phyloP scores from a whole-genome alignment of 2,888 invertebrate species.

The Chesias legatella region DNA sequence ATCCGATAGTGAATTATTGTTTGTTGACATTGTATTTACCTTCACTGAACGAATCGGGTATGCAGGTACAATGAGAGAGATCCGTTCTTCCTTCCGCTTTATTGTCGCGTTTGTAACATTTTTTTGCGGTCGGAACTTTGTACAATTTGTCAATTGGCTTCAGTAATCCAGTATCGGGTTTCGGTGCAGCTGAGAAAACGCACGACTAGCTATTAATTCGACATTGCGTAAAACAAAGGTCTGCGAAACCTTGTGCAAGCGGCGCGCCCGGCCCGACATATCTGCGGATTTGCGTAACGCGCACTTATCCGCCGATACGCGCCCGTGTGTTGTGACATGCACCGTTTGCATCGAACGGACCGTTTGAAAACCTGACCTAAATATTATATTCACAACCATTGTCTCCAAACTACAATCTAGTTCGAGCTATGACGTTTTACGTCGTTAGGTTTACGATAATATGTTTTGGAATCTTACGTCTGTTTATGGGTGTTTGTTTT shows the following conservation, averaged over 20 bases:
- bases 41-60: constrained; percentile 28
- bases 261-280: constrained; percentile 72
- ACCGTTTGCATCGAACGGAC: constrained; percentile 54
- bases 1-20: constrained; percentile 39
- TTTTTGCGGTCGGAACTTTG: constrained; percentile 32
- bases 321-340: constrained; percentile 73
- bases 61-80: constrained; percentile 48
- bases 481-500: too few relatives aligned
- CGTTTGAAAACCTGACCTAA: constrained; percentile 35
- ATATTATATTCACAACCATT: constrained; percentile 9
- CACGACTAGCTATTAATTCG: constrained; percentile 77
- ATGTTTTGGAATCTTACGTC: too few relatives aligned
- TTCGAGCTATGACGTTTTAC: constrained; percentile 6
- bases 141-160: constrained; percentile 44
- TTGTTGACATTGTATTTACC: constrained; percentile 28
- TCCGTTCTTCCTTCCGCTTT: constrained; percentile 42
- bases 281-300: constrained; percentile 80
- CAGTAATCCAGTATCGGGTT: constrained; percentile 50
- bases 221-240: constrained; percentile 81
- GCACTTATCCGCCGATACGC: constrained; percentile 76
- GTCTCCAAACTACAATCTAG: constrained; percentile 15
- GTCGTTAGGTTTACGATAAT: too few relatives aligned
- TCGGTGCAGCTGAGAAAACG: constrained; percentile 69
- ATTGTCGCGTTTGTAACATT: constrained; percentile 34
- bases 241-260: constrained; percentile 80